These are phyloP conservation scores for Smutsia gigantea DNA, from an alignment of 2,797 vertebrate genomes.

Conservation along the genomic window DNA sequence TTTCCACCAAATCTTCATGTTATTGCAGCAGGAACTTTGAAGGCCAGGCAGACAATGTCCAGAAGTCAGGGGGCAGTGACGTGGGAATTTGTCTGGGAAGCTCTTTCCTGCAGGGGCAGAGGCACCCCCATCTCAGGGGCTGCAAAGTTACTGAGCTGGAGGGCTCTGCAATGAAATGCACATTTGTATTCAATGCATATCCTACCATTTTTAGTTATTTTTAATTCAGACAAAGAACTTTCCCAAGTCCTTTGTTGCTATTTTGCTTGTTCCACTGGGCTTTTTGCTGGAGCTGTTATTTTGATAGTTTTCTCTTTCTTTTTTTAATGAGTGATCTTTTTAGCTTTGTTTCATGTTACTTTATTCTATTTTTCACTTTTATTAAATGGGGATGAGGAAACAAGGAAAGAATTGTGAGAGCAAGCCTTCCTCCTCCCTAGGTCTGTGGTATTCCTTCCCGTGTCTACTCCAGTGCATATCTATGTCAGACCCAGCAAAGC, in stretches of 20 bases:
- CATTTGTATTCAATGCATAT: conserved; percentile 22
- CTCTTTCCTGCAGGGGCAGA: not conserved
- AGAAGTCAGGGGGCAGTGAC: not conserved
- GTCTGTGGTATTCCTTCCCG: not conserved
- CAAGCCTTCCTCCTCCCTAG: not conserved
- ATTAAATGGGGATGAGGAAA: not conserved
- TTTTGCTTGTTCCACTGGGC: conserved; percentile 40
- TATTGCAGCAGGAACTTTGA: not conserved
- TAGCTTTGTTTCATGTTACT: conserved; percentile 43
- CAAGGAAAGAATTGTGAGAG: not conserved
- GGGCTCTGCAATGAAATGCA: not conserved
- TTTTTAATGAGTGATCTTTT: conserved; percentile 1
- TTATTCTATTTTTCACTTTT: conserved; percentile 41
- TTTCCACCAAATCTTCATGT: not conserved
- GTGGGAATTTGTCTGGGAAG: not conserved
- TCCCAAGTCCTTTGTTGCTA: conserved; percentile 1
- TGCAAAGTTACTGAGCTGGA: not conserved
- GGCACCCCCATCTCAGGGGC: not conserved
- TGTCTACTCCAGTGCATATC: not conserved
- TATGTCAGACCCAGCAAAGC: not conserved
- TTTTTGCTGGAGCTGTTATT: conserved; percentile 58
- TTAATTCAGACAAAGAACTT: conserved; percentile 72
- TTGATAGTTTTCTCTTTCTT: conserved; percentile 44
- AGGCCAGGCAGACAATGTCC: not conserved
- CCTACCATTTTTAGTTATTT: conserved; percentile 63